phyloP scores from a whole-genome alignment of 2,888 invertebrate species.

The Matsumyia berberina region DNA sequence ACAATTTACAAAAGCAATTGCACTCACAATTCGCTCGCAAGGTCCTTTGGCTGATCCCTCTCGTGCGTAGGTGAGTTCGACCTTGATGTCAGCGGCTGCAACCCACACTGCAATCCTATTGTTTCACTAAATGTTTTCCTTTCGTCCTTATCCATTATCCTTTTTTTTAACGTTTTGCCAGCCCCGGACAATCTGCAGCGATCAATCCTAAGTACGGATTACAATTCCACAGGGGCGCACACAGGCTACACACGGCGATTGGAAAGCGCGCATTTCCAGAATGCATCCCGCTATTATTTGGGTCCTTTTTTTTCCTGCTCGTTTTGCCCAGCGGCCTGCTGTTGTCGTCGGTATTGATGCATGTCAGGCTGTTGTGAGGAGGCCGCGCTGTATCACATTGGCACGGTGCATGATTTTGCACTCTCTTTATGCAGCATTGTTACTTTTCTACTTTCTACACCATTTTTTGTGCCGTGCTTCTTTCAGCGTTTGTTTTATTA shows the following conservation, averaged over 20 bases:
- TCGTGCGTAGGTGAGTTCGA: slow-evolving; percentile 56
- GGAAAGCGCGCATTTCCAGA: slow-evolving; percentile 68
- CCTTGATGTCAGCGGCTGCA: slow-evolving; percentile 59
- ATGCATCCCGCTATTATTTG: slow-evolving; percentile 70
- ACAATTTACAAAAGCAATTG: slow-evolving; percentile 51
- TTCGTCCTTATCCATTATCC: slow-evolving; percentile 66
- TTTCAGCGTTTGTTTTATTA: slow-evolving; percentile 46
- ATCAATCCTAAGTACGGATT: slow-evolving; percentile 75
- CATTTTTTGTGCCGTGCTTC: slow-evolving; percentile 42
- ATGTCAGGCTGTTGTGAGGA: slow-evolving; percentile 44
- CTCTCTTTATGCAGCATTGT: slow-evolving; percentile 52
- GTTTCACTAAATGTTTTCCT: slow-evolving; percentile 72
- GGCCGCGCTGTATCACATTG: slow-evolving; percentile 58
- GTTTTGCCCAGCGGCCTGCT: slow-evolving; percentile 18
- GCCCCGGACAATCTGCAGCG: slow-evolving; percentile 56
- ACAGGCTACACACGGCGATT: neutral
- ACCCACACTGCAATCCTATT: slow-evolving; percentile 51
- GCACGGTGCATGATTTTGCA: slow-evolving; percentile 68
- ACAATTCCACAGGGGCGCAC: slow-evolving; percentile 49
- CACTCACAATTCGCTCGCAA: slow-evolving; percentile 29
- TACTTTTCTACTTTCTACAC: slow-evolving; percentile 32
- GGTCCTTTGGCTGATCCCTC: slow-evolving; percentile 39
- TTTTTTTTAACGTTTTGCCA: slow-evolving; percentile 37
- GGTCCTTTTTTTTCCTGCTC: slow-evolving; percentile 32
- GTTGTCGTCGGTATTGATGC: slow-evolving; percentile 57